Evolutionary conservation across 2,113 vertebrate species (phyloP).

Genomic region (Triplophysa siluroides): DNA sequence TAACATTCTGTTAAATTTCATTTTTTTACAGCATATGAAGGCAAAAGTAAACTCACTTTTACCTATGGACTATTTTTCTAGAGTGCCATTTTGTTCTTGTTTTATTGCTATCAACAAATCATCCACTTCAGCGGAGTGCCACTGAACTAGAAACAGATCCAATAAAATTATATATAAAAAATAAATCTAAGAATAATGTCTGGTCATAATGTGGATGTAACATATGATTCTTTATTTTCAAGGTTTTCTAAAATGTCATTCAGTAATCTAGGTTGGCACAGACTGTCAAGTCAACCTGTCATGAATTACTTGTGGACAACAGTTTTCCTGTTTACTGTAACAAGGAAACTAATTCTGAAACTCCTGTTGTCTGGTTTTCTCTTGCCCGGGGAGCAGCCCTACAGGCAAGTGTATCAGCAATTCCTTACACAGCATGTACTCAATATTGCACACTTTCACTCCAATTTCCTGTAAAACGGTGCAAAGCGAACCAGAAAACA

Average conservation of each 20-base stretch:
- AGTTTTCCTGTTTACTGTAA: not conserved
- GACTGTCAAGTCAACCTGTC: not conserved
- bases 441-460: conserved; percentile 15
- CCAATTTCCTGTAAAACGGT: conserved; percentile 1
- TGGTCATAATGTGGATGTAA: no score
- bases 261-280: not conserved
- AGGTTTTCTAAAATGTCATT: not conserved
- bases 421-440: conserved; percentile 21
- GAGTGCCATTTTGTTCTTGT: no score
- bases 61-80: no score
- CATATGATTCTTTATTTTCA: not conserved
- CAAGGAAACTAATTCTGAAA: conserved; percentile 11
- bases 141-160: no score
- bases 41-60: no score
- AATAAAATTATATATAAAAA: no score
- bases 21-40: no score
- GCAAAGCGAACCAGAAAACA: not conserved
- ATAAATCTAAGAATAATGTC: no score
- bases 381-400: not conserved
- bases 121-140: no score
- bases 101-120: no score
- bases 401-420: conserved; percentile 10
- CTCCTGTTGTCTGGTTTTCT: conserved; percentile 6
- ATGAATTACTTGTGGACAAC: not conserved
- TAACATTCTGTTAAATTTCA: no score